Conservation (phyloP, 2,113 vertebrate species). For the mouse (Mus musculus) region DNA sequence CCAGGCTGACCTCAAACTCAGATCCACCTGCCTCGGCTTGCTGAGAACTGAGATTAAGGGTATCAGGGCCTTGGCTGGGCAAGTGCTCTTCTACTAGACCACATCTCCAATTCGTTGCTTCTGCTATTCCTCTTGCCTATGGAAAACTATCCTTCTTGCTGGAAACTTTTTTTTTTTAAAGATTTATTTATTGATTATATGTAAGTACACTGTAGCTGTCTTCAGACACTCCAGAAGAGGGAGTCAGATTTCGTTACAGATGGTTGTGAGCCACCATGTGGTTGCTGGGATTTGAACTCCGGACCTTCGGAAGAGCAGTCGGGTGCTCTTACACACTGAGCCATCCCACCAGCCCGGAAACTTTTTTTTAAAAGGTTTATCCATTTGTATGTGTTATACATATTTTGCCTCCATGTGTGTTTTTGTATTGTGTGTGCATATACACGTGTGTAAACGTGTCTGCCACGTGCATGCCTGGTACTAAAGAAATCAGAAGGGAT, state of each 20-base stretch:
- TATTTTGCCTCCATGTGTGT: not conserved
- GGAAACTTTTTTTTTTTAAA: not conserved
- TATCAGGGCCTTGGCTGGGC: not conserved
- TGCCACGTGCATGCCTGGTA: not conserved
- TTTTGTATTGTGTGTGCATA: not conserved
- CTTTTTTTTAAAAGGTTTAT: not conserved
- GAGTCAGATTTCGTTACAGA: too few relatives aligned
- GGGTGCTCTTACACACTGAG: too few relatives aligned
- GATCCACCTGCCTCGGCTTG: not conserved
- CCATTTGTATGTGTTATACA: not conserved
- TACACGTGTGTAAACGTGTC: not conserved
- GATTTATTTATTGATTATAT: too few relatives aligned
- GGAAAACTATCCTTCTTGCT: not conserved
- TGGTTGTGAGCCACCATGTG: too few relatives aligned
- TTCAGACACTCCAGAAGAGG: too few relatives aligned
- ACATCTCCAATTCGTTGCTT: not conserved
- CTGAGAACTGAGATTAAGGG: not conserved
- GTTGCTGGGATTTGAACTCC: too few relatives aligned
- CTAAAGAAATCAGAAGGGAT: not conserved
- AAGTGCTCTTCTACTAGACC: not conserved
- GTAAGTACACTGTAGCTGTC: too few relatives aligned
- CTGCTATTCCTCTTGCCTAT: not conserved
- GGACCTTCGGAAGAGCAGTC: too few relatives aligned
- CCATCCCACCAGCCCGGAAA: too few relatives aligned
- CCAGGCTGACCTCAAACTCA: not conserved